Evolutionary conservation across 1,140 invertebrate genomes (phyloP).

Genomic region (Calliopsis andreniformis): DNA sequence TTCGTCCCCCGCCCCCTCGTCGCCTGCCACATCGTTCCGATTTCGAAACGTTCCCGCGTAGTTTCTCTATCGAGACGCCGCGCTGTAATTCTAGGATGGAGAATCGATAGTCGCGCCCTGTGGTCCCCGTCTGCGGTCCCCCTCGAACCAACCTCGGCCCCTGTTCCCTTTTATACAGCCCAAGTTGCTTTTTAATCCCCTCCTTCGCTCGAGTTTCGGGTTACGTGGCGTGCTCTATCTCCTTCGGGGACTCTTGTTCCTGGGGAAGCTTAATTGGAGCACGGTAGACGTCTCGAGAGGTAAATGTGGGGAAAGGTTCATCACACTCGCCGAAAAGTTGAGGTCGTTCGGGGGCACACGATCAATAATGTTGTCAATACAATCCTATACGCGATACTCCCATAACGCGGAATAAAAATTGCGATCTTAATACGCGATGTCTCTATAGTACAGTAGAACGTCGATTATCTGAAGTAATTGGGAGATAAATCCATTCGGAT

Average conservation of each 20-base stretch:
- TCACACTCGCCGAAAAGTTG: neutral
- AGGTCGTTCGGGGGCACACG: no score
- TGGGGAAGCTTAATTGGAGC: slow-evolving; percentile 33
- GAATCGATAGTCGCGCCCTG: slow-evolving; percentile 30
- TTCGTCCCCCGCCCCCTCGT: no score
- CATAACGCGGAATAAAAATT: no score
- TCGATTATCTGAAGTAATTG: no score
- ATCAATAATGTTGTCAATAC: no score
- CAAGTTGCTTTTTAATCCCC: neutral
- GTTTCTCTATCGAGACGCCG: neutral
- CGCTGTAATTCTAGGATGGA: slow-evolving; percentile 33
- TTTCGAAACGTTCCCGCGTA: slow-evolving; percentile 3
- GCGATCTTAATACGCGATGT: no score
- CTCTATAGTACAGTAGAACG: no score
- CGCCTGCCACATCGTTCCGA: neutral
- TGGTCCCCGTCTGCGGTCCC: slow-evolving; percentile 37
- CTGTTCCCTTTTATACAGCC: slow-evolving; percentile 4
- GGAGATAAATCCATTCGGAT: no score
- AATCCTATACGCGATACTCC: no score
- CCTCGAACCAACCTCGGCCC: slow-evolving; percentile 4
- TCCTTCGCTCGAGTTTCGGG: slow-evolving; percentile 18
- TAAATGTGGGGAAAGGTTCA: neutral
- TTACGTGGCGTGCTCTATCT: slow-evolving; percentile 47
- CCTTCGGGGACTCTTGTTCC: neutral
- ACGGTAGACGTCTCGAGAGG: slow-evolving; percentile 19